Evolutionary conservation across 2,888 invertebrate species (phyloP).

Genomic region (Candidula unifasciata): DNA sequence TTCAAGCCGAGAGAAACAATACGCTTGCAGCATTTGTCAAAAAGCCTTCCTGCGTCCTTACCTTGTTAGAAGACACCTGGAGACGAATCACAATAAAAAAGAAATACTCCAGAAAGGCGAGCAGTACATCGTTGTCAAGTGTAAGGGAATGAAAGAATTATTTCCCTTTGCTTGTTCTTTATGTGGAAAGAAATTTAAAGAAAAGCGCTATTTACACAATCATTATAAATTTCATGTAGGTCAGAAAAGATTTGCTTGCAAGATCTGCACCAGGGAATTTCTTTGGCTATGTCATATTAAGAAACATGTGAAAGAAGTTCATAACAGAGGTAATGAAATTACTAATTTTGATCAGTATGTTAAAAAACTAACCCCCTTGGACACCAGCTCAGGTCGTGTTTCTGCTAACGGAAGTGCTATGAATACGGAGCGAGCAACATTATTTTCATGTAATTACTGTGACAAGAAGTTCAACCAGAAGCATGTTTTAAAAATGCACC

Average conservation of each 20-base stretch:
- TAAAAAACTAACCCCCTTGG: slow-evolving; percentile 6
- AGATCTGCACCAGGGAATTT: slow-evolving; percentile 11
- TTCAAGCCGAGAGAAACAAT: neutral
- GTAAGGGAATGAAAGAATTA: neutral
- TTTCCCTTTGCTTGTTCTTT: neutral
- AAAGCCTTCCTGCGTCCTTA: neutral
- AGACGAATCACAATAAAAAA: slow-evolving; percentile 1
- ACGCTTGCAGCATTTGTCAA: slow-evolving; percentile 5
- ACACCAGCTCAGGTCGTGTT: neutral
- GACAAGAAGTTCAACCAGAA: neutral
- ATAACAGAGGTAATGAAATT: neutral
- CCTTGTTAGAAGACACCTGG: neutral
- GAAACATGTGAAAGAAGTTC: slow-evolving; percentile 20
- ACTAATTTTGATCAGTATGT: slow-evolving; percentile 10
- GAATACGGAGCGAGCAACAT: neutral
- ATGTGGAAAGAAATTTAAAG: slow-evolving; percentile 20
- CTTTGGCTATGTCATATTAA: slow-evolving; percentile 6
- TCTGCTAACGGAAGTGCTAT: neutral
- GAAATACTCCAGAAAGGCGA: slow-evolving; percentile 10
- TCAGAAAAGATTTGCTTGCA: slow-evolving; percentile 25
- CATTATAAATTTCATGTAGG: slow-evolving; percentile 18
- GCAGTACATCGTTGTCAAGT: neutral
- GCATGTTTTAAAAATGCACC: slow-evolving; percentile 3
- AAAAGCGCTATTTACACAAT: slow-evolving; percentile 17
- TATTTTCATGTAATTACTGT: neutral